Evolutionary conservation across 2,113 vertebrate species (phyloP), one percentile per base, ranked within the genome.

Genomic region (Psittacula cyanocephala): DNA sequence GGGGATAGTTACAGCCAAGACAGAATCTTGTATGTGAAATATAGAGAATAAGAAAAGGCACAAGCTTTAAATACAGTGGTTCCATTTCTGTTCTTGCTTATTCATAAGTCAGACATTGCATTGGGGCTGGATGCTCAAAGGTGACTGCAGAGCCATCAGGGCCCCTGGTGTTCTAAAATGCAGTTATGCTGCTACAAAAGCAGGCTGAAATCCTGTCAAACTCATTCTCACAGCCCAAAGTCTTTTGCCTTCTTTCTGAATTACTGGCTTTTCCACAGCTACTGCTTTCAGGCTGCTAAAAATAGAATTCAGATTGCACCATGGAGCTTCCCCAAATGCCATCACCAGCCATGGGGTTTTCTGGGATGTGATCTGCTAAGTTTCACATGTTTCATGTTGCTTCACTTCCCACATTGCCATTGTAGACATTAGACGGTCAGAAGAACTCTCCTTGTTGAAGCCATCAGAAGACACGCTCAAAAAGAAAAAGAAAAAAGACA

Each of bases 401-500:
- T 92, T 94, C 79, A 70, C 75, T 95, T 94, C 93, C 85, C 68
- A 60, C 91, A 95, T 86, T 94, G 83, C 44, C n/a, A 11, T 44
- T 94, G 64, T 82, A 99, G 99, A 99, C 97, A 99, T 99, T 86
- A 98, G 99, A 86, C 97, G 99, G 95, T 65, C 99, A 81, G 99
- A 99, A 97, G 99, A 99, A 83, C 98, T 99, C 65, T 99, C 99
- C 37, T 97, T 99, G 77, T 95, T 99, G 91, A 99, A 97, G 94
- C 99, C 96, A 76, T 92, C 97, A 24, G 98, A 98, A 89, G 98
- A 99, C 62, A 95, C 75, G 18, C 97, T 97, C n/a, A 99, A 99
- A 97, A 99, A 99, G 98, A 99, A 99, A 97, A 99, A 99, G 97
- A 99, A 98, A 94, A 99, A 98, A 97, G 98, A 99, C 17, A 99